Base-by-base conservation (phyloP, 2,888 invertebrate genomes). In the Entomobrya proxima region DNA sequence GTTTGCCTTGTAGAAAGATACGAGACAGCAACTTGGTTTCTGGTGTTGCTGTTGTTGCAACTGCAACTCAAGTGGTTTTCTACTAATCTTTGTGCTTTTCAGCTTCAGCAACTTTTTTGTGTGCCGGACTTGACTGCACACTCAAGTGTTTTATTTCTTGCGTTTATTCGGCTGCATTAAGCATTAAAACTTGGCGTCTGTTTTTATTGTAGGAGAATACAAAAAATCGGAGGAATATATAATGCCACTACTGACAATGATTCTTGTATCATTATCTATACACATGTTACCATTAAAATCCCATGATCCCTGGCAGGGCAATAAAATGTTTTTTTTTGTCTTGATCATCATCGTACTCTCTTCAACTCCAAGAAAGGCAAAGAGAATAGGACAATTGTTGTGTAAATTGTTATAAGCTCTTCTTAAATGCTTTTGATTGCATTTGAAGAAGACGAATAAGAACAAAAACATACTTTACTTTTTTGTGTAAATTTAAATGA, bases 231-330 rank as follows among this genome's bases (percentile, higher is more conserved):
- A 21, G 27, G 44, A 7, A 55, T 72, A 61, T 58, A 40, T 27
- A 37, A 72, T 52, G 58, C 30, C 21, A 24, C 76, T 83, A 24
- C 76, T 83, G 83, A 83, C 83, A 83, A 76, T 75, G 83, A 83
- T 44, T 58, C 83, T 83, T 83, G 83, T 76, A 83, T 83, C 83
- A 76, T 83, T 83, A 83, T 83, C 83, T 76, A 35, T 83, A 83
- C 83, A 83, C 83, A 83, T 83, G 83, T 83, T 83, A 64, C 83
- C 55, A 83, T 83, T 83, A 83, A 83, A 83, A 83, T 75, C 75
- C 76, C 83, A 83, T 83, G 83, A 83, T 83, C 50, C 67, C 30
- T 50, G 52, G 75, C 32, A 37, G 67, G 40, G 76, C 67, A 76
- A 83, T 83, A 83, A 83, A 83, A 83, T 32, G 27, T 37, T 76